A percentile compares a stretch with the other conserved stretches of the same genome.
Evolutionary conservation across 2,113 vertebrate species (phyloP).

Genomic region (Pelecanus crispus): DNA sequence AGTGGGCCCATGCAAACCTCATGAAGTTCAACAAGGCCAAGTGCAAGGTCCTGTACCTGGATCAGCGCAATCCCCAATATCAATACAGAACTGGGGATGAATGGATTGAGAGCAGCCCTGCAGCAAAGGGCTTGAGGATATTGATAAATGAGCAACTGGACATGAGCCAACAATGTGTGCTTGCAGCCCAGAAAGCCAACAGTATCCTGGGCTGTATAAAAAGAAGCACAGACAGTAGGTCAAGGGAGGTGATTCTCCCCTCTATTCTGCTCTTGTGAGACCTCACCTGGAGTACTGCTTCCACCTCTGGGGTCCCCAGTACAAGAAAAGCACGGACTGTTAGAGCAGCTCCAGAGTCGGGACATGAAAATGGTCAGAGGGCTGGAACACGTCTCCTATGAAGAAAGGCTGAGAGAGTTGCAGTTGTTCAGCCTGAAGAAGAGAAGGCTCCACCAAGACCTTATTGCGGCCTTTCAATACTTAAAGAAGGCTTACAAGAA

Average conservation of each 20-base stretch:
- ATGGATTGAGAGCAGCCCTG: background rate
- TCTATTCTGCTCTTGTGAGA: background rate
- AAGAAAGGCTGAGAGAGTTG: background rate
- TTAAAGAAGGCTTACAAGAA: background rate
- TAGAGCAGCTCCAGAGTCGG: background rate
- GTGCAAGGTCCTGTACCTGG: background rate
- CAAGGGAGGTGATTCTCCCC: background rate
- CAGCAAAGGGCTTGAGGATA: background rate
- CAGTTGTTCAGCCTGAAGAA: background rate
- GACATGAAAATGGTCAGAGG: background rate
- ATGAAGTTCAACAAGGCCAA: background rate
- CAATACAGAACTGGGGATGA: background rate
- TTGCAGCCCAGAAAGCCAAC: background rate
- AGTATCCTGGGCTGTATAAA: background rate
- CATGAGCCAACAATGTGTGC: background rate
- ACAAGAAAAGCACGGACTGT: background rate
- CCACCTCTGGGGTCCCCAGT: background rate
- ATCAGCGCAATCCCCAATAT: background rate
- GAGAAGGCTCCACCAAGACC: background rate
- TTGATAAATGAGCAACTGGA: background rate
- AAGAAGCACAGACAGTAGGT: background rate
- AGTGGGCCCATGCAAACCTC: accelerated
- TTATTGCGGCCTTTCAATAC: background rate
- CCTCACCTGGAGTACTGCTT: background rate
- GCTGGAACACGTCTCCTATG: background rate